These are phyloP conservation scores for Mimas tiliae DNA, from an alignment of 2,888 invertebrate genomes.

Conservation along the genomic window DNA sequence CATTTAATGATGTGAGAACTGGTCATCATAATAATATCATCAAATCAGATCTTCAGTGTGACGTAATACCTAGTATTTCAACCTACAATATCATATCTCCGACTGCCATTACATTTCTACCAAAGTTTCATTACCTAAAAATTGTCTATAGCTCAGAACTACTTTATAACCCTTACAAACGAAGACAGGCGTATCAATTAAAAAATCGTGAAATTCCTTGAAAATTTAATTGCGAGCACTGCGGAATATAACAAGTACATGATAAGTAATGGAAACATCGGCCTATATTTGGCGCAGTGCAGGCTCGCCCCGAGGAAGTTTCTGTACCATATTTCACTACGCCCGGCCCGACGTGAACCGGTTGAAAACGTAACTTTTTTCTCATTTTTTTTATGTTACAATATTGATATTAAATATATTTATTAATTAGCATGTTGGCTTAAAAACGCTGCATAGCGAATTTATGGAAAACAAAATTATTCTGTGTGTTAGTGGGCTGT, in stretches of 20 bases:
- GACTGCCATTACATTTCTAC: too few relatives aligned
- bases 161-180: neutral
- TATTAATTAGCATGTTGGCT: too few relatives aligned
- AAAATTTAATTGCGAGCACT: constrained; percentile 1
- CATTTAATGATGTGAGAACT: too few relatives aligned
- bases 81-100: too few relatives aligned
- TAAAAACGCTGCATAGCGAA: neutral
- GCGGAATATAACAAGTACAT: constrained; percentile 8
- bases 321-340: constrained; percentile 19
- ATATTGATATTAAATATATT: neutral
- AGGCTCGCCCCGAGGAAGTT: constrained; percentile 11
- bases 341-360: too few relatives aligned
- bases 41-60: too few relatives aligned
- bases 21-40: too few relatives aligned
- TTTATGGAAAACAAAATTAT: too few relatives aligned
- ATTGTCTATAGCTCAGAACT: neutral
- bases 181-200: neutral
- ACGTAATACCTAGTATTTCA: too few relatives aligned
- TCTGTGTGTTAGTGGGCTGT: too few relatives aligned
- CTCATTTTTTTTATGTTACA: neutral
- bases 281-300: constrained; percentile 24
- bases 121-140: neutral
- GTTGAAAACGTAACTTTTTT: neutral
- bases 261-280: constrained; percentile 12
- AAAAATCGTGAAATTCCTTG: neutral